These are phyloP conservation scores for Pollenia angustigena DNA, from an alignment of 2,888 invertebrate species.

Conservation along the genomic window DNA sequence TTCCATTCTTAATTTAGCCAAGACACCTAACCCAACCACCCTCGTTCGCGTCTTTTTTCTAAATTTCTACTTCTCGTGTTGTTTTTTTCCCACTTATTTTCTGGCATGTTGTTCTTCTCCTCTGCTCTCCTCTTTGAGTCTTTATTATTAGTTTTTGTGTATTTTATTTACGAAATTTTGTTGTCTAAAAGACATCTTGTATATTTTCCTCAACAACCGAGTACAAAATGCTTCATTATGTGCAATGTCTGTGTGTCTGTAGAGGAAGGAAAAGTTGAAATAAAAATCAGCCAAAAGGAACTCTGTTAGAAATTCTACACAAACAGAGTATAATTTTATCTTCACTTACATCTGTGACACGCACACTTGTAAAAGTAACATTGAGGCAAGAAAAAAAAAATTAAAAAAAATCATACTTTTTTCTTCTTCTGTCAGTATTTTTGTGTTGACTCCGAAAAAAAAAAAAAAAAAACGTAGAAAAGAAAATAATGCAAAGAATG, in stretches of 20 bases:
- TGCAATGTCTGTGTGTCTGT: conserved; percentile 35
- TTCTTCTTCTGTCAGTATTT: background rate
- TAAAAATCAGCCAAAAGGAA: conserved; percentile 63
- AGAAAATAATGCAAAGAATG: conserved; percentile 60
- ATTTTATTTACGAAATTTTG: conserved; percentile 38
- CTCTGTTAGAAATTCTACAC: conserved; percentile 50
- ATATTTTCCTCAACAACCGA: conserved; percentile 31
- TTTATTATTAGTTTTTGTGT: background rate
- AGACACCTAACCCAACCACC: conserved; percentile 37
- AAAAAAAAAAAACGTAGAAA: conserved; percentile 10
- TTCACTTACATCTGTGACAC: conserved; percentile 73
- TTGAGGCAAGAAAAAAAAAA: conserved; percentile 38
- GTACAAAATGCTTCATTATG: conserved; percentile 43
- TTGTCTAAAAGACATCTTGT: conserved; percentile 59
- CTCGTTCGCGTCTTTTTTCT: background rate
- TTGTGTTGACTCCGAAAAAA: conserved; percentile 30
- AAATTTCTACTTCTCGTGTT: conserved; percentile 3
- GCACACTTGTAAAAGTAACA: conserved; percentile 63
- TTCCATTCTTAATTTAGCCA: conserved; percentile 63
- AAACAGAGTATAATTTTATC: conserved; percentile 69
- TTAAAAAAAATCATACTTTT: background rate
- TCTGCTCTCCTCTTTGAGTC: conserved; percentile 3
- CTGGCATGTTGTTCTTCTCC: conserved; percentile 19
- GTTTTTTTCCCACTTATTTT: conserved; percentile 37
- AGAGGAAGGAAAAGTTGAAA: conserved; percentile 61